phyloP scores from a whole-genome alignment of 2,888 invertebrate genomes.

The Bibio marci region DNA sequence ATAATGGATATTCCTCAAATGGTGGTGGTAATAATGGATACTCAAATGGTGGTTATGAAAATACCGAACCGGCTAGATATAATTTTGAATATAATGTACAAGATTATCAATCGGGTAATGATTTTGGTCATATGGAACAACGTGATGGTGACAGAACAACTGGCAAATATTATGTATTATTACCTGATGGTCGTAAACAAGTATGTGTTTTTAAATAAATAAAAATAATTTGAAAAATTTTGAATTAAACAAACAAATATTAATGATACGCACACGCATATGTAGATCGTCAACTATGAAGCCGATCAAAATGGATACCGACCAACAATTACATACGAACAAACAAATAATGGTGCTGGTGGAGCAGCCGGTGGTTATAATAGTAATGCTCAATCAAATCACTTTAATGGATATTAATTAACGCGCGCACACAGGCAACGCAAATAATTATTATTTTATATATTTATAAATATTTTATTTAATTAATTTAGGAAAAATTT shows the following conservation, averaged over 20 bases:
- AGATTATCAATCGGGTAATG: constrained; percentile 43
- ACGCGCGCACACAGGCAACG: no score
- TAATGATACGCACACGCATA: no score
- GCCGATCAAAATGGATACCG: constrained; percentile 50
- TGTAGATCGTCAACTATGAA: constrained; percentile 47
- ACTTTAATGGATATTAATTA: constrained; percentile 12
- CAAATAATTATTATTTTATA: no score
- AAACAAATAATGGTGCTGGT: constrained; percentile 27
- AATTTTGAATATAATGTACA: constrained; percentile 50
- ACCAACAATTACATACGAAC: constrained; percentile 49
- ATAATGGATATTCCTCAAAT: constrained; percentile 22
- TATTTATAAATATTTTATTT: no score
- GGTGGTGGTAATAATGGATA: constrained; percentile 21
- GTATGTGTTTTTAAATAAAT: no score
- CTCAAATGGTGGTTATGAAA: constrained; percentile 16
- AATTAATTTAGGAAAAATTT: no score
- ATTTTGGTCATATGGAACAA: constrained; percentile 48
- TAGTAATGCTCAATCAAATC: constrained; percentile 16
- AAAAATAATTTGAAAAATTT: neutral
- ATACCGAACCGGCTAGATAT: constrained; percentile 43
- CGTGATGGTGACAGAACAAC: constrained; percentile 43
- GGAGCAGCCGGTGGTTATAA: constrained; percentile 15
- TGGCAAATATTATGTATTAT: constrained; percentile 44
- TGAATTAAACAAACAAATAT: constrained; percentile 1
- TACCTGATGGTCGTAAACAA: constrained; percentile 52